Evolutionary conservation across 2,888 invertebrate genomes (phyloP).

Genomic region (Blomia tropicalis): DNA sequence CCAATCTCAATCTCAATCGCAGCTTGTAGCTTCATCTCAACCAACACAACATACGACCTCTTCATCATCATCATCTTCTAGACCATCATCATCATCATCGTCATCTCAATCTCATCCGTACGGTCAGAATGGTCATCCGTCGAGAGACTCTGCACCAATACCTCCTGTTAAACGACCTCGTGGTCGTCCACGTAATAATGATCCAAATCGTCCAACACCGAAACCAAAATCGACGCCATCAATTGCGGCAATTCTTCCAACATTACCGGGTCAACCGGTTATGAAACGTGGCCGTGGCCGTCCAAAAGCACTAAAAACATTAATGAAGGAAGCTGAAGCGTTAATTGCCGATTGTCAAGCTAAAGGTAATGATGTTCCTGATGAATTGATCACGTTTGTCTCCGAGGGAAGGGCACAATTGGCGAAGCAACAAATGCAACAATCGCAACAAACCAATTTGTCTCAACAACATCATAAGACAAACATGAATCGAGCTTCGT

Average conservation of each 20-base stretch:
- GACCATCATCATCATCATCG: background rate
- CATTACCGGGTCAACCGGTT: background rate
- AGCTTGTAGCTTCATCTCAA: too few species aligned
- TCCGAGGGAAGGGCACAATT: background rate
- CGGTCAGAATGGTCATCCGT: too few species aligned
- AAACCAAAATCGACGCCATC: background rate
- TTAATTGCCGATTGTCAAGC: background rate
- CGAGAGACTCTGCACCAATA: too few species aligned
- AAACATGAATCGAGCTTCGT: constrained; percentile 1
- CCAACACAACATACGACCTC: background rate
- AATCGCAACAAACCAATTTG: background rate
- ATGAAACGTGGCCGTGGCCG: constrained; percentile 17
- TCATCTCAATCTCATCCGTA: background rate
- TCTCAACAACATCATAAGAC: background rate
- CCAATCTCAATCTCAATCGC: too few species aligned
- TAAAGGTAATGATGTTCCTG: background rate
- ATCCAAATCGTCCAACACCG: background rate
- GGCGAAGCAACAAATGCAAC: background rate
- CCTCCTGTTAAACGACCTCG: constrained; percentile 8
- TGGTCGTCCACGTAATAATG: constrained; percentile 6
- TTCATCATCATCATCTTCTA: constrained; percentile 10
- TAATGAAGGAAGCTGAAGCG: constrained; percentile 6
- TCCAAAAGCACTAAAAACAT: constrained; percentile 9
- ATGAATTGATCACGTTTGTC: background rate
- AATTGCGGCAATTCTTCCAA: background rate